Base-by-base conservation (phyloP, 2,113 vertebrate genomes). In the Melanerpes formicivorus region DNA sequence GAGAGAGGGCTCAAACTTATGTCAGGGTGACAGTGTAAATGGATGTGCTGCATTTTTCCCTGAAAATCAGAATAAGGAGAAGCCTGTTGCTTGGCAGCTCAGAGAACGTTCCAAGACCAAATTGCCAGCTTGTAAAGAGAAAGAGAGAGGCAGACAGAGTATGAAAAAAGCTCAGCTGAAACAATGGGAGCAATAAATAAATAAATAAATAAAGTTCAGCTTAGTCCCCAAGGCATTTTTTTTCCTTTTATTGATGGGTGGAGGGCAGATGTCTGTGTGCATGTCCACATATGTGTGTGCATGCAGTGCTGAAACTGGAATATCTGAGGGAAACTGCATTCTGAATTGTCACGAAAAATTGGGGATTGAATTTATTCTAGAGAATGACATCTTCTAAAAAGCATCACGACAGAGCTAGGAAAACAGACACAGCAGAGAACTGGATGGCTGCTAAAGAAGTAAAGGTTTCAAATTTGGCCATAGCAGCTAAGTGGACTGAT, bases 41-140 rank as follows among this genome's bases (percentile, higher is more conserved):
- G 4, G 67, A 80, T 82, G 80, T 54, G 62, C 65, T 58, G 67
- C 54, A 42, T 87, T 87, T 80, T 81, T 6, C 66, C 48, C 44
- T 27, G 50, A 81, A 96, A 91, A 76, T 93, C 32, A 79, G 88
- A 88, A 46, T 78, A 89, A 91, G 74, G 11, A 93, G 66, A 84
- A 84, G 40, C 29, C 75, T 76, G 83, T 88, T 84, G 74, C 92
- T 84, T 95, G 86, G 83, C 88, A 95, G 93, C 74, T 46, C 83
- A 90, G 46, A 93, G 62, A 55, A 86, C n/a, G 30, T 69, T 95
- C 80, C 66, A 81, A 94, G 74, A 42, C 66, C 83, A 86, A 91
- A 90, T 2, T 84, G 25, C 84, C 77, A 88, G 74, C 54, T 88
- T 81, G 62, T 78, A 81, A 88, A 88, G 54, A 83, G 81, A 92